Conservation (phyloP, 2,113 vertebrate genomes). For the Pygoscelis adeliae region DNA sequence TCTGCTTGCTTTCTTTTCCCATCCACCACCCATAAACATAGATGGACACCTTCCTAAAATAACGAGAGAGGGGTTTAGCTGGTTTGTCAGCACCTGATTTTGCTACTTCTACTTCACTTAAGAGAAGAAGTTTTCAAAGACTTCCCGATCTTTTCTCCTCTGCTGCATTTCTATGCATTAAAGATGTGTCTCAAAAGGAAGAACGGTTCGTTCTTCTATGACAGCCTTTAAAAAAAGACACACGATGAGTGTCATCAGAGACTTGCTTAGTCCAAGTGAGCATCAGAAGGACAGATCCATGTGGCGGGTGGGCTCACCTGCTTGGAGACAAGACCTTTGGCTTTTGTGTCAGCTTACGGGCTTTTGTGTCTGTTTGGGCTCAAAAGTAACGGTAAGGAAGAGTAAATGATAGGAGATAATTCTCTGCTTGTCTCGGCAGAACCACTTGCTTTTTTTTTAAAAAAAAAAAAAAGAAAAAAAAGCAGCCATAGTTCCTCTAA, state of each 20-base stretch:
- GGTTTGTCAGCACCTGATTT: neutral
- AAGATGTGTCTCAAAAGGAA: neutral
- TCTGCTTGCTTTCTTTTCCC: neutral
- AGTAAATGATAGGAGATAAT: neutral
- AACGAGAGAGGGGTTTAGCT: neutral
- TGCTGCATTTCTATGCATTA: neutral
- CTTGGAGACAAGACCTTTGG: neutral
- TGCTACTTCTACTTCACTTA: neutral
- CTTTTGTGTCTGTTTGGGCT: neutral
- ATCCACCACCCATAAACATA: neutral
- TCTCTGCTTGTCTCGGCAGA: neutral
- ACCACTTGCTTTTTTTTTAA: neutral
- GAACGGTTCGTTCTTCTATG: neutral
- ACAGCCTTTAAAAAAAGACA: neutral
- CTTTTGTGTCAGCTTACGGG: neutral
- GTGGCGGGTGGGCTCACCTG: neutral
- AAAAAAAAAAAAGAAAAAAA: neutral
- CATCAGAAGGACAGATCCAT: neutral
- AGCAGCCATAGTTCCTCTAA: neutral
- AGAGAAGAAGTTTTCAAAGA: neutral
- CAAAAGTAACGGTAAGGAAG: neutral
- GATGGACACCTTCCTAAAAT: neutral
- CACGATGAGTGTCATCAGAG: neutral
- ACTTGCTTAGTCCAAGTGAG: neutral
- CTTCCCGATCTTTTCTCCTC: neutral